phyloP scores from a whole-genome alignment of 2,797 vertebrate genomes.

The Prunella strophiata region DNA sequence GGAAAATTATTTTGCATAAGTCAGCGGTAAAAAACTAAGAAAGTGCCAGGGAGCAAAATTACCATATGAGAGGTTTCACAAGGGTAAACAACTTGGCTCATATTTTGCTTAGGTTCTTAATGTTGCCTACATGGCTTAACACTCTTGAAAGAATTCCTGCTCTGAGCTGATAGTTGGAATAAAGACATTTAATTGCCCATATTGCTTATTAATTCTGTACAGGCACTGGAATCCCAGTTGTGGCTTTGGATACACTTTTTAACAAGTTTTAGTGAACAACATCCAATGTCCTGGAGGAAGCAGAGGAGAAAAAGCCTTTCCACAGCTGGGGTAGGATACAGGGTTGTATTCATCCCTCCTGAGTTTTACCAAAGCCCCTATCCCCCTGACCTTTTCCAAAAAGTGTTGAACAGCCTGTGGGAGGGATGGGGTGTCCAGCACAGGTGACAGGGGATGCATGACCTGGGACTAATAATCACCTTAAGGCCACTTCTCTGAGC shows the following conservation, averaged over 20 bases:
- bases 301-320: background rate
- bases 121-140: background rate
- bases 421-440: background rate
- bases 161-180: background rate
- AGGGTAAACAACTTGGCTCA: background rate
- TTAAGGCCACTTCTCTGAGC: background rate
- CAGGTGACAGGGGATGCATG: background rate
- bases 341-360: background rate
- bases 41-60: background rate
- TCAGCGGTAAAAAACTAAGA: background rate
- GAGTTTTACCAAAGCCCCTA: background rate
- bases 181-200: background rate
- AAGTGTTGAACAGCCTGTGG: background rate
- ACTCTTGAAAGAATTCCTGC: background rate
- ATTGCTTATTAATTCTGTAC: background rate
- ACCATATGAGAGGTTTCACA: background rate
- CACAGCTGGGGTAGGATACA: background rate
- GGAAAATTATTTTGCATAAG: background rate
- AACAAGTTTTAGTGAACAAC: background rate
- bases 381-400: background rate
- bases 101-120: slow-evolving; percentile 9
- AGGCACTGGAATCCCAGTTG: background rate
- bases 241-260: background rate
- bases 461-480: background rate
- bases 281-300: background rate